Percentiles rank a stretch among this genome's conserved stretches.
Evolutionary conservation across 2,113 vertebrate species (phyloP).

Genomic region (Oncorhynchus nerka): DNA sequence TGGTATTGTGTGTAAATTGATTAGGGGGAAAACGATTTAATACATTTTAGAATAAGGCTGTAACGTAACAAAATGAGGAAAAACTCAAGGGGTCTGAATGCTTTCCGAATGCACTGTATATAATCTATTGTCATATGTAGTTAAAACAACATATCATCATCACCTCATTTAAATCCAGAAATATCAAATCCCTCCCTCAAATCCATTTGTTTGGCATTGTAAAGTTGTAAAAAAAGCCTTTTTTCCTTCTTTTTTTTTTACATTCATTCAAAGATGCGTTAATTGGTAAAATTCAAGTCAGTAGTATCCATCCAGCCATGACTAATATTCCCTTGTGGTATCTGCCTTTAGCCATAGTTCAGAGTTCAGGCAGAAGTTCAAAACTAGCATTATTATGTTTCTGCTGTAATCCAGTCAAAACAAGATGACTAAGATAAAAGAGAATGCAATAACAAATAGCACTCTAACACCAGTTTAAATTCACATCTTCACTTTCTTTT

Average conservation of each 20-base stretch:
- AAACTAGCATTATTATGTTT: conserved; percentile 35
- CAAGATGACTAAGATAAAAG: conserved; percentile 30
- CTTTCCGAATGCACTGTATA: conserved; percentile 28
- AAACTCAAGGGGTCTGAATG: too few relatives aligned
- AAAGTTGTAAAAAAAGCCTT: conserved; percentile 61
- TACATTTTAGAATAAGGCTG: too few relatives aligned
- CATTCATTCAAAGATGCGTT: conserved; percentile 71
- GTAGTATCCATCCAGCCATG: conserved; percentile 52
- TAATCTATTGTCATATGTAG: conserved; percentile 60
- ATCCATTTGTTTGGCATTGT: conserved; percentile 51
- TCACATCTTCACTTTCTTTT: conserved; percentile 1
- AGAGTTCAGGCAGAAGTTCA: conserved; percentile 38
- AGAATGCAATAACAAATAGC: conserved; percentile 31
- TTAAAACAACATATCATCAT: conserved; percentile 58
- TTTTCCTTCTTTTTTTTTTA: conserved; percentile 45
- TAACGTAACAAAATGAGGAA: too few relatives aligned
- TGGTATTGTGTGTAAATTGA: too few relatives aligned
- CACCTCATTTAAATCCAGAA: conserved; percentile 56
- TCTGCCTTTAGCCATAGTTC: conserved; percentile 29
- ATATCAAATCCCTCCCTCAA: conserved; percentile 53
- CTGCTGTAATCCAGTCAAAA: conserved; percentile 42
- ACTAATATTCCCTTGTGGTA: conserved; percentile 25
- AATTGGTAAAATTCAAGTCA: conserved; percentile 74
- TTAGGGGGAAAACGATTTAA: too few relatives aligned
- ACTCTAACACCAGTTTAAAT: conserved; percentile 31